Conservation (phyloP, 2,888 invertebrate genomes). For the Chloromyia formosa region DNA sequence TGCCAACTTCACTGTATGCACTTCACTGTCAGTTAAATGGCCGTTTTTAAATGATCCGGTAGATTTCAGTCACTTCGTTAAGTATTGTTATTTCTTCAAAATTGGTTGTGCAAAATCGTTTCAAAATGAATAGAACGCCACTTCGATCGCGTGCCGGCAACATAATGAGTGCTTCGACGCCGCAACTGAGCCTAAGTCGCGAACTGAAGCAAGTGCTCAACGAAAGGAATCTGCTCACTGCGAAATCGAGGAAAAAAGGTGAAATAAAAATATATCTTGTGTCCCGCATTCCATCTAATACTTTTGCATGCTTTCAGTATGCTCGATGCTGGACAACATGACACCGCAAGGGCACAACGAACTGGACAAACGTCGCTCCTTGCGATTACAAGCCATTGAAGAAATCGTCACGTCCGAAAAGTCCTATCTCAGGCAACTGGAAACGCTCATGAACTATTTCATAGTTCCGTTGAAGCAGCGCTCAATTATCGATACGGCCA, state of each 20-base stretch:
- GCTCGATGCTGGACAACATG: slow-evolving; percentile 66
- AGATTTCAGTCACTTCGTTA: no score
- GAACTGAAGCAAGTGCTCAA: slow-evolving; percentile 71
- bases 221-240: slow-evolving; percentile 71
- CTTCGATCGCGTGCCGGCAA: slow-evolving; percentile 11
- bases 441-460: slow-evolving; percentile 72
- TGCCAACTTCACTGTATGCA: no score
- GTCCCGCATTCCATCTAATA: neutral
- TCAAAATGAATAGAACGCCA: slow-evolving; percentile 24
- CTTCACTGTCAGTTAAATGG: no score
- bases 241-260: slow-evolving; percentile 70
- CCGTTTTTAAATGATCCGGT: no score
- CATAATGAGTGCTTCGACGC: slow-evolving; percentile 60
- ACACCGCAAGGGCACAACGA: slow-evolving; percentile 54
- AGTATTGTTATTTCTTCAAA: no score
- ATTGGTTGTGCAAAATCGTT: no score
- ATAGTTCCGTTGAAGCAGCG: slow-evolving; percentile 68
- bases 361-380: slow-evolving; percentile 57
- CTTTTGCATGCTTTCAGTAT: slow-evolving; percentile 61
- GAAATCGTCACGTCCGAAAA: slow-evolving; percentile 77
- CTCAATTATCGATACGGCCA: slow-evolving; percentile 65
- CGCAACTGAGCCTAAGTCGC: slow-evolving; percentile 66
- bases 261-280: slow-evolving; percentile 43
- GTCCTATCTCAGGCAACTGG: slow-evolving; percentile 74
- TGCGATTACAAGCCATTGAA: slow-evolving; percentile 69